Percentiles rank a stretch among this genome's conserved stretches.
phyloP scores from a whole-genome alignment of 2,113 vertebrate genomes.

The Urocolius indicus region DNA sequence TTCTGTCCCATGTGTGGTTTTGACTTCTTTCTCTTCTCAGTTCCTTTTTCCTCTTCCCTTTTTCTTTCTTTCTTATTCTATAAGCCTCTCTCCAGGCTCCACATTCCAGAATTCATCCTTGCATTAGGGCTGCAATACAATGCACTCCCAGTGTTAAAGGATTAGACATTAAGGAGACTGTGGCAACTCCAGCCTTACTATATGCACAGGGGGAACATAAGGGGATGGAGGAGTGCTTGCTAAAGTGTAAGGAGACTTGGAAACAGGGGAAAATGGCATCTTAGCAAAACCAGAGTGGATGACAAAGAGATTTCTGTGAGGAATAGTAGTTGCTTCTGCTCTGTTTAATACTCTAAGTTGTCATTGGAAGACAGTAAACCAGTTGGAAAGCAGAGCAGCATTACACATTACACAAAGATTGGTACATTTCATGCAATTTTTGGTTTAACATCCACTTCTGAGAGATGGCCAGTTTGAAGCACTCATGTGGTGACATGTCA shows the following conservation, averaged over 20 bases:
- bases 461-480: neutral
- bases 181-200: slow-evolving; percentile 72
- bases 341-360: neutral
- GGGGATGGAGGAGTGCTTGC: slow-evolving; percentile 51
- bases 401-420: neutral
- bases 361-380: neutral
- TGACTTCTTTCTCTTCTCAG: slow-evolving; percentile 84
- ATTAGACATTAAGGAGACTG: slow-evolving; percentile 83
- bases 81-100: slow-evolving; percentile 79
- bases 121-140: slow-evolving; percentile 76
- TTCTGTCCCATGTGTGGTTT: slow-evolving; percentile 81
- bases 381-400: neutral
- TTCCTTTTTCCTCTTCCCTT: slow-evolving; percentile 79
- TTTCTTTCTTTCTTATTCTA: slow-evolving; percentile 79
- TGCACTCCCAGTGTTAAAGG: slow-evolving; percentile 82
- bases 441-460: neutral
- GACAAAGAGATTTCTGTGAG: slow-evolving; percentile 16
- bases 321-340: neutral
- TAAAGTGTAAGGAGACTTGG: slow-evolving; percentile 32
- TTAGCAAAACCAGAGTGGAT: slow-evolving; percentile 19
- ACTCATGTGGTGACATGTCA: neutral
- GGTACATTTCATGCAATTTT: neutral
- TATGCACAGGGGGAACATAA: slow-evolving; percentile 55
- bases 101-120: slow-evolving; percentile 83
- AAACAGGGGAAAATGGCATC: slow-evolving; percentile 39